Evolutionary conservation across 2,888 invertebrate species (phyloP).

Genomic region (Kuschelorhynchus macadamiae): DNA sequence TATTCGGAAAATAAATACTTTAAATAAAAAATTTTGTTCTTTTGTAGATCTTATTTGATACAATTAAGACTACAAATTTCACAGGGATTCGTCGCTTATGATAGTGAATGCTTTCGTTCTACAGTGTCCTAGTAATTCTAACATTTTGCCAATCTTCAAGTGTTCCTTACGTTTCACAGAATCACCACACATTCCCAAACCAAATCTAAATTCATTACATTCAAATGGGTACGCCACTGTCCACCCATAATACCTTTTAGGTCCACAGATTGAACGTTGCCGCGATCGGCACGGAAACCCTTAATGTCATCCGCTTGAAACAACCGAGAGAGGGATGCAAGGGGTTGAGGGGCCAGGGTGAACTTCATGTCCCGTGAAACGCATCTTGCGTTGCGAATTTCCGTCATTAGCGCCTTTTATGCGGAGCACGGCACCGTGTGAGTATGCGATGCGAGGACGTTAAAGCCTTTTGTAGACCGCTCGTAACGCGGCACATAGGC

Average conservation of each 20-base stretch:
- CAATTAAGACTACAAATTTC: too few relatives aligned
- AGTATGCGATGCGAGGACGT: conserved; percentile 5
- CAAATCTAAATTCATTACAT: too few relatives aligned
- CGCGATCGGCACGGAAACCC: conserved; percentile 31
- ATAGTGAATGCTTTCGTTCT: too few relatives aligned
- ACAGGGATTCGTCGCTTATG: too few relatives aligned
- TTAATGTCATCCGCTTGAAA: conserved; percentile 27
- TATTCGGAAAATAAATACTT: too few relatives aligned
- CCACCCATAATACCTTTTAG: conserved; percentile 4
- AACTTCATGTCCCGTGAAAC: conserved; percentile 32
- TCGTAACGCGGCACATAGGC: conserved; percentile 14
- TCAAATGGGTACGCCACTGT: conserved; percentile 13
- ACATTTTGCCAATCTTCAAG: too few relatives aligned
- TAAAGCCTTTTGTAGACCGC: conserved; percentile 15
- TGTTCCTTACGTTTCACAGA: too few relatives aligned
- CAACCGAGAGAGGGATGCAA: conserved; percentile 17
- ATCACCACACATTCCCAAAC: too few relatives aligned
- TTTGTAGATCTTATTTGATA: too few relatives aligned
- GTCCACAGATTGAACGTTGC: conserved; percentile 32
- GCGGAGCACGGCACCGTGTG: conserved; percentile 31
- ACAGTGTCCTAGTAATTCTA: too few relatives aligned
- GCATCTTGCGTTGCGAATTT: conserved; percentile 40
- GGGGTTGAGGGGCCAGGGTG: background rate
- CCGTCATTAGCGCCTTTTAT: conserved; percentile 43
- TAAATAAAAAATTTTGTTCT: too few relatives aligned